Conservation (phyloP, 2,113 vertebrate species). For the Dasyurus viverrinus region DNA sequence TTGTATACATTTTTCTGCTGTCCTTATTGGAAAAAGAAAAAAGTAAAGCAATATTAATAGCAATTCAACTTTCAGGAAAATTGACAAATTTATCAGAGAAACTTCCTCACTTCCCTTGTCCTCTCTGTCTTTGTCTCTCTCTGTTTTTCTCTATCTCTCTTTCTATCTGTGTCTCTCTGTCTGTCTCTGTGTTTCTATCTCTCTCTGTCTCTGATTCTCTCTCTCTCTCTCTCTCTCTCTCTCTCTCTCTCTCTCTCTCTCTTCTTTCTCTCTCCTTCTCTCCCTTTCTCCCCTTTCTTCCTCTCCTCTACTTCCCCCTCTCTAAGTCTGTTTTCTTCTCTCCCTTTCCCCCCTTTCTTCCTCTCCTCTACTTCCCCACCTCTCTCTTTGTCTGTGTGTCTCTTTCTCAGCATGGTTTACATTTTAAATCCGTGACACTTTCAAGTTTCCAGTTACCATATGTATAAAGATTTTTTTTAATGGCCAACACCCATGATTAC, state of each 20-base stretch:
- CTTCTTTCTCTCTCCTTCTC: slow-evolving; percentile 14
- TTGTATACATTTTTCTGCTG: slow-evolving; percentile 90
- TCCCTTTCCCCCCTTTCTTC: slow-evolving; percentile 1
- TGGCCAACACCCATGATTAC: slow-evolving; percentile 51
- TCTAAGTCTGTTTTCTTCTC: slow-evolving; percentile 4
- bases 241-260: slow-evolving; percentile 10
- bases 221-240: slow-evolving; percentile 15
- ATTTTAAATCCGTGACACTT: slow-evolving; percentile 64
- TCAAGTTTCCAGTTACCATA: slow-evolving; percentile 53
- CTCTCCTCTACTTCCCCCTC: slow-evolving; percentile 37
- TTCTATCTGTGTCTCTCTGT: slow-evolving; percentile 1
- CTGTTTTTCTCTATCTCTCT: background rate
- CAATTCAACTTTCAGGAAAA: slow-evolving; percentile 19
- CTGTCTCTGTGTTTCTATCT: background rate
- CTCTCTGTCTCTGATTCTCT: background rate
- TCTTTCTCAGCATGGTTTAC: slow-evolving; percentile 44
- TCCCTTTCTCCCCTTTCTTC: slow-evolving; percentile 1
- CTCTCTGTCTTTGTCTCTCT: background rate
- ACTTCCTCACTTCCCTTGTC: slow-evolving; percentile 1
- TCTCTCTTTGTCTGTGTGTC: slow-evolving; percentile 30
- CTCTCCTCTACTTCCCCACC: slow-evolving; percentile 33
- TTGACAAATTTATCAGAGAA: slow-evolving; percentile 2
- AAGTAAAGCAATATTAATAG: slow-evolving; percentile 56
- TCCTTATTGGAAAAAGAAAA: slow-evolving; percentile 84
- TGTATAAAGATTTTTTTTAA: slow-evolving; percentile 34